Percentiles rank a stretch among this genome's conserved stretches.
phyloP scores from a whole-genome alignment of 2,797 vertebrate species.

The Avahi laniger region DNA sequence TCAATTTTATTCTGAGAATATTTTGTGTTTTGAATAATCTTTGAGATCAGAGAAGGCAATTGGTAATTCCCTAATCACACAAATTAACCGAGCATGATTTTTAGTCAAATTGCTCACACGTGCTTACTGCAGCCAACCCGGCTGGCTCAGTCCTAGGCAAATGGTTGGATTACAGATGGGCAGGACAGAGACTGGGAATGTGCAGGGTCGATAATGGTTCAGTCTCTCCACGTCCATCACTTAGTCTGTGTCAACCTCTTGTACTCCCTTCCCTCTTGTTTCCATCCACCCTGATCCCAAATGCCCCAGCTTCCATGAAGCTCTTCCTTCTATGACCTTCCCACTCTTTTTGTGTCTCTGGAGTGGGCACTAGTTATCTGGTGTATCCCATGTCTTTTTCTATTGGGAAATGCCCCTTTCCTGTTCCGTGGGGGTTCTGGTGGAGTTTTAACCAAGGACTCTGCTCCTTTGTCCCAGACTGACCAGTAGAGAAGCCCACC shows the following conservation, averaged over 20 bases:
- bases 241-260: not conserved
- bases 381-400: not conserved
- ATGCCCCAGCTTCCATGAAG: not conserved
- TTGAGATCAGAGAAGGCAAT: conserved; percentile 42
- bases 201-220: not conserved
- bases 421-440: not conserved
- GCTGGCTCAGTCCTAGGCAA: not conserved
- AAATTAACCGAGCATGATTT: conserved; percentile 36
- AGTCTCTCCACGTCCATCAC: not conserved
- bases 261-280: not conserved
- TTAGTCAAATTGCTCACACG: not conserved
- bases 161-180: not conserved
- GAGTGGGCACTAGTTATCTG: not conserved
- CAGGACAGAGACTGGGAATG: not conserved
- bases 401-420: not conserved
- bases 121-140: not conserved
- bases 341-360: not conserved
- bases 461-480: not conserved
- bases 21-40: conserved; percentile 59
- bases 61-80: conserved; percentile 46
- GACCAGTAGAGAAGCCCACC: not conserved
- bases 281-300: not conserved
- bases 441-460: not conserved
- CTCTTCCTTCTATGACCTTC: not conserved
- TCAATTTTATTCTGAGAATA: conserved; percentile 10